A percentile compares a stretch with the other conserved stretches of the same genome.
These are phyloP conservation scores for Sebastes aleutianus DNA, from an alignment of 2,797 vertebrate genomes.

Conservation along the genomic window DNA sequence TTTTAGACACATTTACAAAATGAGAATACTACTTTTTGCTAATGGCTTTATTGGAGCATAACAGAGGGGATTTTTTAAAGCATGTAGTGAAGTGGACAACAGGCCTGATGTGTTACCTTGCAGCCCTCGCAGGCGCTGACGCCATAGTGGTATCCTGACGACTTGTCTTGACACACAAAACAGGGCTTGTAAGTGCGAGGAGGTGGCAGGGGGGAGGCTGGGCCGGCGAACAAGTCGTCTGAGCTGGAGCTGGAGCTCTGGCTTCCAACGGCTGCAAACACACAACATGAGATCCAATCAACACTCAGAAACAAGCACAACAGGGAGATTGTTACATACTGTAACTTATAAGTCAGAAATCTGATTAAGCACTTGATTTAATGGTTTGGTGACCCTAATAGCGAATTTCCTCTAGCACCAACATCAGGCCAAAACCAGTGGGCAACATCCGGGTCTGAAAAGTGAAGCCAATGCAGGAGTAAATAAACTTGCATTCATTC, in stretches of 20 bases:
- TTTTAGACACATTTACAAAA: background rate
- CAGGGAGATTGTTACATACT: background rate
- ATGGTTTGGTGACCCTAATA: too few relatives aligned
- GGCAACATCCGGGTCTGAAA: too few relatives aligned
- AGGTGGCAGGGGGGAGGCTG: slow-evolving; percentile 89
- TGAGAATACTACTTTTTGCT: background rate
- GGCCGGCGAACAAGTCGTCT: slow-evolving; percentile 90
- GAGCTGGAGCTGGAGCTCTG: slow-evolving; percentile 90
- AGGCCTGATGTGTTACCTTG: slow-evolving; percentile 83
- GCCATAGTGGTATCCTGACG: slow-evolving; percentile 95
- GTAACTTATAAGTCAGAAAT: background rate
- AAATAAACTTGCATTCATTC: too few relatives aligned
- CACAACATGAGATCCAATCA: background rate
- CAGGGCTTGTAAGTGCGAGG: slow-evolving; percentile 96
- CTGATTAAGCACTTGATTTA: background rate
- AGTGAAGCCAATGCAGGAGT: too few relatives aligned
- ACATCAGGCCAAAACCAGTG: background rate
- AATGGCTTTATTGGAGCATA: background rate
- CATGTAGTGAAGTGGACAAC: background rate
- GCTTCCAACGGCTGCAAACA: slow-evolving; percentile 88
- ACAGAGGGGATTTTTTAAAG: background rate
- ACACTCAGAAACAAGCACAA: background rate
- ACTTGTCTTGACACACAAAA: slow-evolving; percentile 97
- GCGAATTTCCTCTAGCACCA: background rate
- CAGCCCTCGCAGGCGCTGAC: slow-evolving; percentile 97